Conservation (phyloP, 2,888 invertebrate genomes). For the Ophonus ardosiacus region DNA sequence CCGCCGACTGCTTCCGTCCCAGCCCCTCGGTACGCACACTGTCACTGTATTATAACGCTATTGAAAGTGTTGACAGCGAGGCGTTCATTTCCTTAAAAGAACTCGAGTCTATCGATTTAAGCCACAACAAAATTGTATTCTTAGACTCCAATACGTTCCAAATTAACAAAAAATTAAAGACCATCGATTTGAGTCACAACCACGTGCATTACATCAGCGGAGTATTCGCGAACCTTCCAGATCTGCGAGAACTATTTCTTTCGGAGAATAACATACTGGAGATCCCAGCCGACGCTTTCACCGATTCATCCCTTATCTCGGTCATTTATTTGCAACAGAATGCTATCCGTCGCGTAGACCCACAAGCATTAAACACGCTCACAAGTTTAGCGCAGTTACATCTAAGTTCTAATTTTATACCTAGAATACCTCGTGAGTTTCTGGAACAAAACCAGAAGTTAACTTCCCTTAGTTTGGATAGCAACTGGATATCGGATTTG, state of each 20-base stretch:
- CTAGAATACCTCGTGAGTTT: slow-evolving; percentile 86
- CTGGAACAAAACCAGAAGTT: slow-evolving; percentile 87
- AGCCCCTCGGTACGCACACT: slow-evolving; percentile 89
- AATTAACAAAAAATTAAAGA: slow-evolving; percentile 85
- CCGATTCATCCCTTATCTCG: slow-evolving; percentile 85
- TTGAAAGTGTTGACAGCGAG: slow-evolving; percentile 86
- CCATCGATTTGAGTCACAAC: slow-evolving; percentile 92
- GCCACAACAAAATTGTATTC: slow-evolving; percentile 90
- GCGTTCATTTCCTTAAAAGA: slow-evolving; percentile 86
- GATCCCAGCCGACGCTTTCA: slow-evolving; percentile 88
- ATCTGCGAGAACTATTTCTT: slow-evolving; percentile 89
- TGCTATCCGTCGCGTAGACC: slow-evolving; percentile 87
- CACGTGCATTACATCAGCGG: slow-evolving; percentile 92
- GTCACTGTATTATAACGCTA: slow-evolving; percentile 90
- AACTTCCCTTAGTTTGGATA: slow-evolving; percentile 90
- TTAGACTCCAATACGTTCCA: slow-evolving; percentile 87
- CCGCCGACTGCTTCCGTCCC: slow-evolving; percentile 87
- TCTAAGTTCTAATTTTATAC: slow-evolving; percentile 91
- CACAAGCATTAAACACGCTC: slow-evolving; percentile 87
- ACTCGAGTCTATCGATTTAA: slow-evolving; percentile 90
- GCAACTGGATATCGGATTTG: slow-evolving; percentile 88
- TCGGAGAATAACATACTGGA: slow-evolving; percentile 94
- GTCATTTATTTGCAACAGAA: slow-evolving; percentile 93
- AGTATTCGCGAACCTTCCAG: slow-evolving; percentile 88
- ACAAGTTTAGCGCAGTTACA: slow-evolving; percentile 89